phyloP scores from a whole-genome alignment of 2,797 vertebrate species.

The Onychomys arenicola region DNA sequence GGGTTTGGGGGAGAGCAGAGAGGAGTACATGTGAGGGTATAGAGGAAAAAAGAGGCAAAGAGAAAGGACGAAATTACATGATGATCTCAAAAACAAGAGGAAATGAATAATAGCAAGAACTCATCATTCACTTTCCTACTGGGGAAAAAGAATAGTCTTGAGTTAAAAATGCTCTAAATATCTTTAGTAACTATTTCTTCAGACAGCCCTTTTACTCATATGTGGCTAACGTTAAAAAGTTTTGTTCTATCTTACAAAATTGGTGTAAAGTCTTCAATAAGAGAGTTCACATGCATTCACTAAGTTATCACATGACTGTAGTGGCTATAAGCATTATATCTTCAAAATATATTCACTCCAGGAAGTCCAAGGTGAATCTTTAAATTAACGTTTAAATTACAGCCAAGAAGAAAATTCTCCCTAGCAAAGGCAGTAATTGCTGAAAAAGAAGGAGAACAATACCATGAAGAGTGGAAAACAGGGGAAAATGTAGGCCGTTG shows the following conservation, averaged over 20 bases:
- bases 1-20: background rate
- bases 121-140: constrained; percentile 1
- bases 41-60: too few species aligned
- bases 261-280: constrained; percentile 14
- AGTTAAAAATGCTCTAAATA: constrained; percentile 5
- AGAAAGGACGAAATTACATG: background rate
- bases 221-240: constrained; percentile 17
- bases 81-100: background rate
- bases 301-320: constrained; percentile 41
- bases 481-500: constrained; percentile 50
- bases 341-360: constrained; percentile 47
- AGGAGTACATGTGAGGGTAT: background rate
- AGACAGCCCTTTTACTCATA: background rate
- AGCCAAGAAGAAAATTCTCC: constrained; percentile 45
- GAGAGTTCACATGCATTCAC: background rate
- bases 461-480: constrained; percentile 45
- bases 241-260: constrained; percentile 46
- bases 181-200: constrained; percentile 8
- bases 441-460: constrained; percentile 65
- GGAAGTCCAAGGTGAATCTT: background rate
- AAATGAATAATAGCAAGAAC: background rate
- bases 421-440: constrained; percentile 36
- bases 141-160: constrained; percentile 15
- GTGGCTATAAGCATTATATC: background rate
- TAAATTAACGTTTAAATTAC: constrained; percentile 65